Percentiles rank a stretch among this genome's conserved stretches.
These are phyloP conservation scores for Manis pentadactyla DNA, from an alignment of 2,797 vertebrate species.

Conservation along the genomic window DNA sequence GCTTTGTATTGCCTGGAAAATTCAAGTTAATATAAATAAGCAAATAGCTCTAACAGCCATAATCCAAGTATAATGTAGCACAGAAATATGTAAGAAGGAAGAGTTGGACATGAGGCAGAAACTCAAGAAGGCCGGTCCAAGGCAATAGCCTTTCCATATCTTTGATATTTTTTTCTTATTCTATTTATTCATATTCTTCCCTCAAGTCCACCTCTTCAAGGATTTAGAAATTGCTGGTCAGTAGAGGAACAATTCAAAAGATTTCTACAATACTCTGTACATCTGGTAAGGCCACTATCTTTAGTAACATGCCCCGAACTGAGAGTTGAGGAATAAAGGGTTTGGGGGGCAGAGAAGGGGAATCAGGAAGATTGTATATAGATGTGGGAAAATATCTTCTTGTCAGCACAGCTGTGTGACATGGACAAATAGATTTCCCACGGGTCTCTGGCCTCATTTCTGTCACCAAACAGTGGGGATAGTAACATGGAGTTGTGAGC, in stretches of 20 bases:
- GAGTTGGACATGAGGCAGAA: background rate
- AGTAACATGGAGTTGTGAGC: background rate
- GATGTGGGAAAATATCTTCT: background rate
- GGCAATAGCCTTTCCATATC: background rate
- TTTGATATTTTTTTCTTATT: background rate
- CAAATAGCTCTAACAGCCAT: background rate
- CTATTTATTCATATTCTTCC: background rate
- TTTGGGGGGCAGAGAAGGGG: background rate
- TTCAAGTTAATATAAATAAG: constrained; percentile 13
- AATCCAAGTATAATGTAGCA: background rate
- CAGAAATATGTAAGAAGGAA: background rate
- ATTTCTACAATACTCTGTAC: background rate
- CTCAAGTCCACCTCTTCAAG: background rate
- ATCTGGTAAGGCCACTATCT: background rate
- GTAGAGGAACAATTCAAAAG: background rate
- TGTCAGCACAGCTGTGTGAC: background rate
- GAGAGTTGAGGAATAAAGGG: background rate
- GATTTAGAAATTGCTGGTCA: background rate
- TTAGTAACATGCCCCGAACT: background rate
- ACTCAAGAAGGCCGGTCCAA: background rate
- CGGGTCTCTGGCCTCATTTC: background rate
- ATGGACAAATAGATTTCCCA: background rate
- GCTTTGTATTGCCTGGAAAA: background rate
- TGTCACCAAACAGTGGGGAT: background rate
- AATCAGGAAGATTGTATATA: background rate